Evolutionary conservation across 2,888 invertebrate genomes (phyloP).

Genomic region (Napeogenes inachia): DNA sequence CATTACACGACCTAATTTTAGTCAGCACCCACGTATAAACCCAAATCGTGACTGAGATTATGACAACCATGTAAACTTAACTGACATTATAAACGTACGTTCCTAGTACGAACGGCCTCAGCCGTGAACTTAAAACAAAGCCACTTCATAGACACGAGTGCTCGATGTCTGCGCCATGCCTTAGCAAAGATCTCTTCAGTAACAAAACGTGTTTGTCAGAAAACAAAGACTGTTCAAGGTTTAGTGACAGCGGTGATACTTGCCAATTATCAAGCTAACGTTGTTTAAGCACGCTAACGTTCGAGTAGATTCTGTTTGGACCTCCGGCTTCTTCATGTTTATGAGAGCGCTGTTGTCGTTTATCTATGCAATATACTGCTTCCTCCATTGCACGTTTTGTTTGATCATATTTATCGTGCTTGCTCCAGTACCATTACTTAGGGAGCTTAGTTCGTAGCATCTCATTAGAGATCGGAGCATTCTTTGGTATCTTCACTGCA

Average conservation of each 20-base stretch:
- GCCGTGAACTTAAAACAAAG: conserved; percentile 50
- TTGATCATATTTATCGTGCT: conserved; percentile 67
- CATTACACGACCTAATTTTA: conserved; percentile 23
- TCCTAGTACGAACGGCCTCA: conserved; percentile 33
- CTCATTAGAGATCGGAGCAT: conserved; percentile 62
- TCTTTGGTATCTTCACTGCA: conserved; percentile 44
- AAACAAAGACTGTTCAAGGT: conserved; percentile 66
- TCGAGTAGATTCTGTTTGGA: conserved; percentile 59
- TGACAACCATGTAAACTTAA: conserved; percentile 28
- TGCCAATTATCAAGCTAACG: conserved; percentile 70
- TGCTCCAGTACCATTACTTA: conserved; percentile 57
- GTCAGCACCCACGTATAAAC: conserved; percentile 24
- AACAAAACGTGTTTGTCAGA: conserved; percentile 64
- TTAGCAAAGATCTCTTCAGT: conserved; percentile 45
- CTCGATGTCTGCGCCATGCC: conserved; percentile 54
- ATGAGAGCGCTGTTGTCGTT: conserved; percentile 53
- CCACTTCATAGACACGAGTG: conserved; percentile 47
- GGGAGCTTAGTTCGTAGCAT: conserved; percentile 40
- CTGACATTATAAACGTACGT: conserved; percentile 11
- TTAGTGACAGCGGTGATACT: conserved; percentile 57
- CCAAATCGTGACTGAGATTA: conserved; percentile 31
- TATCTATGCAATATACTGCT: conserved; percentile 69
- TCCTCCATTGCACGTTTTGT: conserved; percentile 65
- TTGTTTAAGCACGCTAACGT: conserved; percentile 57
- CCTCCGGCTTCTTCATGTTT: conserved; percentile 52